Percentiles rank a stretch among this genome's conserved stretches.
These are phyloP conservation scores for Lutraria rhynchaena DNA, from an alignment of 1,140 invertebrate genomes.

Conservation along the genomic window DNA sequence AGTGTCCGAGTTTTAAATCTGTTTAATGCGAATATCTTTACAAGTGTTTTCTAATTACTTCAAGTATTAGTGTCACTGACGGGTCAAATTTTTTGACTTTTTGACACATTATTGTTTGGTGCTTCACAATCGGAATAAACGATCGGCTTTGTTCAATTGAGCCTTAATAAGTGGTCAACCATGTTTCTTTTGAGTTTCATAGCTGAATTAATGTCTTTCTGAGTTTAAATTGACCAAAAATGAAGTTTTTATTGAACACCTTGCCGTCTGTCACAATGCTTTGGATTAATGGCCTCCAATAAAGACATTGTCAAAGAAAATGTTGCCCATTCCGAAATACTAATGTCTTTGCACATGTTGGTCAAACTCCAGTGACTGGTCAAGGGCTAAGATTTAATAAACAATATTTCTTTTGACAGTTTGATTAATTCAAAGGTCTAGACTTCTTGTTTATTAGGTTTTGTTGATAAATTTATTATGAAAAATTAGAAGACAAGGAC, in stretches of 20 bases:
- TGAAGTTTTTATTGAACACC: constrained; percentile 20
- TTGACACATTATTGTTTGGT: constrained; percentile 36
- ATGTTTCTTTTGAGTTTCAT: constrained; percentile 26
- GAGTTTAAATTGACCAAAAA: constrained; percentile 53
- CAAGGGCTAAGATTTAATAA: too few species aligned
- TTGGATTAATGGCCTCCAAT: constrained; percentile 39
- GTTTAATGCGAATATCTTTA: background rate
- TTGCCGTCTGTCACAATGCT: background rate
- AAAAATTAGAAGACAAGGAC: too few species aligned
- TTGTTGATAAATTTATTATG: too few species aligned
- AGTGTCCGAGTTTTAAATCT: too few species aligned
- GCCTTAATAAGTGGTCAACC: background rate
- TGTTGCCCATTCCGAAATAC: too few species aligned
- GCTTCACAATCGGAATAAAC: constrained; percentile 23
- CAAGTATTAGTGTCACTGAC: constrained; percentile 8
- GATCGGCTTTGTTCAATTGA: constrained; percentile 36
- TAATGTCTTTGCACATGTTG: too few species aligned
- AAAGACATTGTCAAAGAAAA: too few species aligned
- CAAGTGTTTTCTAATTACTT: constrained; percentile 23
- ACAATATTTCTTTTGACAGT: too few species aligned
- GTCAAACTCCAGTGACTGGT: too few species aligned
- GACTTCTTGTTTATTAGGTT: too few species aligned
- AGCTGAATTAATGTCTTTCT: constrained; percentile 49
- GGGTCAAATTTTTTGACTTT: constrained; percentile 33
- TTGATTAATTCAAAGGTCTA: too few species aligned